Percentiles rank a stretch among this genome's conserved stretches.
phyloP scores from a whole-genome alignment of 2,888 invertebrate genomes.

The Prosopocoilus inquinatus region DNA sequence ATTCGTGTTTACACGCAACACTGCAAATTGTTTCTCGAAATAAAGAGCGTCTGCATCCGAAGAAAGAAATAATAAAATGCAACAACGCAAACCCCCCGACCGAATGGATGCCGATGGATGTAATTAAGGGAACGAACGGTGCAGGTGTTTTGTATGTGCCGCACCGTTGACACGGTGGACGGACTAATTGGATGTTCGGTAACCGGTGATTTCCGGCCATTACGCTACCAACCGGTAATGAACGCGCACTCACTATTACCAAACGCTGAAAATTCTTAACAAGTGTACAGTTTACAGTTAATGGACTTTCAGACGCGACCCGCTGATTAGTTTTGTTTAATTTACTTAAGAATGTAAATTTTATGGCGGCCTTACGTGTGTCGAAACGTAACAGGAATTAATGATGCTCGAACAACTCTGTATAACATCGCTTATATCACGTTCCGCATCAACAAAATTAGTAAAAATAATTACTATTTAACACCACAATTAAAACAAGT shows the following conservation, averaged over 20 bases:
- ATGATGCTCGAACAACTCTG: too few relatives aligned
- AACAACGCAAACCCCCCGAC: neutral
- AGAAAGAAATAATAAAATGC: slow-evolving; percentile 9
- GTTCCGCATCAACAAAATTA: too few relatives aligned
- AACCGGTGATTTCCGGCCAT: slow-evolving; percentile 38
- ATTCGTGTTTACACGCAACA: too few relatives aligned
- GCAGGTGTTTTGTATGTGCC: slow-evolving; percentile 21
- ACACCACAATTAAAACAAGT: too few relatives aligned
- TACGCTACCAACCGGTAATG: slow-evolving; percentile 37
- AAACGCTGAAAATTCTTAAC: slow-evolving; percentile 22
- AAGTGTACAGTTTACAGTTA: slow-evolving; percentile 5
- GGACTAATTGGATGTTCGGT: slow-evolving; percentile 35
- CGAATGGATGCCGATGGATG: too few relatives aligned
- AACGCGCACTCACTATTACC: slow-evolving; percentile 30
- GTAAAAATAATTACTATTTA: too few relatives aligned
- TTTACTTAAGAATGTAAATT: slow-evolving; percentile 5
- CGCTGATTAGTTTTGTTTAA: slow-evolving; percentile 2
- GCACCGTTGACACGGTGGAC: slow-evolving; percentile 24
- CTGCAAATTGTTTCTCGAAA: slow-evolving; percentile 13
- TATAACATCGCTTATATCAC: too few relatives aligned
- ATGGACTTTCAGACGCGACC: slow-evolving; percentile 7
- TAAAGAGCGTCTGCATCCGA: slow-evolving; percentile 12
- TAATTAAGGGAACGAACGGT: slow-evolving; percentile 4
- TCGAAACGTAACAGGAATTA: too few relatives aligned
- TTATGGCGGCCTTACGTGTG: neutral